phyloP scores from a whole-genome alignment of 2,113 vertebrate genomes.

The Burhinus oedicnemus region DNA sequence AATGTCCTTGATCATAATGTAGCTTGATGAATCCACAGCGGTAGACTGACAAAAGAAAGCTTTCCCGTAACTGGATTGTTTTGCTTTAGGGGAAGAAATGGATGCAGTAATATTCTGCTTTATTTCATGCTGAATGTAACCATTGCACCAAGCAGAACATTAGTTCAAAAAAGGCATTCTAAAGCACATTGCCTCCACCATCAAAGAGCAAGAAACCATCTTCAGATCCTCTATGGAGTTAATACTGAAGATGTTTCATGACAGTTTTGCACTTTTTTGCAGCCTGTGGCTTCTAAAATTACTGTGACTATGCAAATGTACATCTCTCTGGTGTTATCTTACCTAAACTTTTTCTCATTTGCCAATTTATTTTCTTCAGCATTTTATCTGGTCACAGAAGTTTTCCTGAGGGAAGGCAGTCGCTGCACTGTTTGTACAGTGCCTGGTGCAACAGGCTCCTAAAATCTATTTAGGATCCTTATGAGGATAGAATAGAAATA shows the following conservation, averaged over 20 bases:
- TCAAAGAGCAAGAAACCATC: not conserved
- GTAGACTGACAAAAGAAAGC: not conserved
- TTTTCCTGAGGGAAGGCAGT: not conserved
- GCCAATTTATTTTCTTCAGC: not conserved
- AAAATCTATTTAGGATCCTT: not conserved
- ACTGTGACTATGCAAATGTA: not conserved
- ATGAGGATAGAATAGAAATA: constrained; percentile 33
- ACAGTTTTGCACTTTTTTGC: not conserved
- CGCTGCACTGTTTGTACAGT: not conserved
- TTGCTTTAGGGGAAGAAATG: not conserved
- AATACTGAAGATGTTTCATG: not conserved
- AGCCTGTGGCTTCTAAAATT: not conserved
- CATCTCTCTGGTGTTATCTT: not conserved
- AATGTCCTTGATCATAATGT: not conserved
- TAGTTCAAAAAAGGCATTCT: not conserved
- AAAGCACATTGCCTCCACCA: not conserved
- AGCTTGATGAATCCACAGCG: not conserved
- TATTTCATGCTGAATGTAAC: not conserved
- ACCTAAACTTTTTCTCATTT: not conserved
- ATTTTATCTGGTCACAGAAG: not conserved
- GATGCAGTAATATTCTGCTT: not conserved
- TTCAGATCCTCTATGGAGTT: not conserved
- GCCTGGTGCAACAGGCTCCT: not conserved
- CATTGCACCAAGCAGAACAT: not conserved
- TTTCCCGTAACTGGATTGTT: not conserved